Percentiles rank a stretch among this genome's conserved stretches.
These are phyloP conservation scores for Ptychodera flava DNA, from an alignment of 35 echinoderm and acorn worm genomes.

Conservation along the genomic window DNA sequence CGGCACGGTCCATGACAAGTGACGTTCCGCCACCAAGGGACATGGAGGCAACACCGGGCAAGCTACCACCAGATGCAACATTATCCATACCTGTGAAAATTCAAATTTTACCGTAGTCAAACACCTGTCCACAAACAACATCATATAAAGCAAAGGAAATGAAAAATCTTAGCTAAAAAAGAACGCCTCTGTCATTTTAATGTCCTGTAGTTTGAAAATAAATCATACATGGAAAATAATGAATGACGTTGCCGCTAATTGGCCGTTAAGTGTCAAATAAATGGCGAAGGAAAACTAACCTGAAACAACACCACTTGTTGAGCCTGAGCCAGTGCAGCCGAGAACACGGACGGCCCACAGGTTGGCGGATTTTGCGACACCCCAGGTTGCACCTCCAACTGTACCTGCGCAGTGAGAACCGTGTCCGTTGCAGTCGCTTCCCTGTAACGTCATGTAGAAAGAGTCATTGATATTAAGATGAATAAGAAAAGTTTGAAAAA, in stretches of 20 bases:
- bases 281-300: slow-evolving; percentile 37
- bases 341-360: slow-evolving; percentile 65
- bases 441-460: too few relatives aligned
- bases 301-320: slow-evolving; percentile 58
- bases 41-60: slow-evolving; percentile 78
- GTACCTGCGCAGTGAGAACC: slow-evolving; percentile 74
- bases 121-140: too few relatives aligned
- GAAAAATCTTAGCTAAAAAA: too few relatives aligned
- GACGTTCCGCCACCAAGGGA: slow-evolving; percentile 64
- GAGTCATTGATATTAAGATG: too few relatives aligned
- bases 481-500: too few relatives aligned
- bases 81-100: slow-evolving; percentile 70
- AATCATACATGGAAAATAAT: not conserved
- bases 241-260: not conserved
- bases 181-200: too few relatives aligned
- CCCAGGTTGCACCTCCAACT: slow-evolving; percentile 39
- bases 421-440: slow-evolving; percentile 65
- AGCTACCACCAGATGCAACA: slow-evolving; percentile 46
- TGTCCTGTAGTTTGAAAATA: too few relatives aligned
- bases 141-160: too few relatives aligned
- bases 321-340: slow-evolving; percentile 54
- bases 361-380: slow-evolving; percentile 65
- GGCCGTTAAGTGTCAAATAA: too few relatives aligned
- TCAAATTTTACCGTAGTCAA: too few relatives aligned
- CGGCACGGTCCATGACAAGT: slow-evolving; percentile 34